Percentiles rank a stretch among this genome's conserved stretches.
phyloP scores from a whole-genome alignment of 2,113 vertebrate genomes.

The Corythoichthys intestinalis region DNA sequence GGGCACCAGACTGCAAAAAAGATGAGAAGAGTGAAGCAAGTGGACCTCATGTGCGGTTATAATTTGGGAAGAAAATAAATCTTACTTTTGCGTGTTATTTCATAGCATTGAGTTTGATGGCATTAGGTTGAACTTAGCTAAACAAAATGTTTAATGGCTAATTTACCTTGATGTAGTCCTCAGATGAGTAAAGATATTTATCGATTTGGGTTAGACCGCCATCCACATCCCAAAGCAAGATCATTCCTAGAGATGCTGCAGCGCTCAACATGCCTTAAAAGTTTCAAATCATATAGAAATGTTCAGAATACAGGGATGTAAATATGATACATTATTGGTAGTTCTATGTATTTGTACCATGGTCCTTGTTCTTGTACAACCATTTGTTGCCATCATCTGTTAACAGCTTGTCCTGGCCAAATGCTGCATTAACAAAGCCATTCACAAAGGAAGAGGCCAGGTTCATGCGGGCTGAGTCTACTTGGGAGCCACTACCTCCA shows the following conservation, averaged over 20 bases:
- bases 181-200: conserved; percentile 97
- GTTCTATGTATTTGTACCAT: conserved; percentile 48
- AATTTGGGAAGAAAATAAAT: not conserved
- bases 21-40: not conserved
- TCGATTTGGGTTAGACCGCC: conserved; percentile 97
- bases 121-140: not conserved
- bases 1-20: conserved; percentile 83
- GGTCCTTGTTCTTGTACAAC: conserved; percentile 99
- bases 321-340: not conserved
- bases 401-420: conserved; percentile 95
- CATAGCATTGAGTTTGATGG: not conserved
- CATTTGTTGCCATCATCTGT: conserved; percentile 98
- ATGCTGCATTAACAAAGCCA: conserved; percentile 95
- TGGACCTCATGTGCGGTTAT: not conserved
- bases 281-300: not conserved
- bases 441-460: conserved; percentile 97
- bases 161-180: conserved; percentile 96
- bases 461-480: conserved; percentile 98
- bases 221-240: conserved; percentile 95
- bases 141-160: not conserved
- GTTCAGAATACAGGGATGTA: not conserved
- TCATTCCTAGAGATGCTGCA: conserved; percentile 92
- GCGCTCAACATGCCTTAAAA: conserved; percentile 92
- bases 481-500: conserved; percentile 93
- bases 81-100: not conserved